These are phyloP conservation scores for Oscheius sp. DNA, from an alignment of 2,888 invertebrate species.

Conservation along the genomic window DNA sequence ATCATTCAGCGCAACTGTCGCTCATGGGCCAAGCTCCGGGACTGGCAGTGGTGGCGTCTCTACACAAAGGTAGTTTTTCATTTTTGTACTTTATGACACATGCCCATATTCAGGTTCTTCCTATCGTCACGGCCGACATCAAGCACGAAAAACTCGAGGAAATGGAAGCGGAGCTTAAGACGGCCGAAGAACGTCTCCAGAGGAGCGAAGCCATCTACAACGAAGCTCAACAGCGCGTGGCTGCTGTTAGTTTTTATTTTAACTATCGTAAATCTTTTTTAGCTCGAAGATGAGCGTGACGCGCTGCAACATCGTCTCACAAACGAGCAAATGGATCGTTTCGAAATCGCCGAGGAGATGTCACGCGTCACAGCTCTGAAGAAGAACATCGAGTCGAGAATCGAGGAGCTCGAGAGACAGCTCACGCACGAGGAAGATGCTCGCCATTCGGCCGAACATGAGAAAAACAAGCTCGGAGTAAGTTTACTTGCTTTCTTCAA, in stretches of 20 bases:
- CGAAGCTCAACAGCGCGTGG: slow-evolving; percentile 38
- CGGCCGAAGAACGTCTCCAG: slow-evolving; percentile 47
- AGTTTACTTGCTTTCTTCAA: slow-evolving; percentile 41
- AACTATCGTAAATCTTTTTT: neutral
- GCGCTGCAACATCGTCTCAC: slow-evolving; percentile 89
- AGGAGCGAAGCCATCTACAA: slow-evolving; percentile 49
- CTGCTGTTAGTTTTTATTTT: slow-evolving; percentile 9
- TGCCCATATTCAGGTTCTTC: slow-evolving; percentile 80
- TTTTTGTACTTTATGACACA: neutral
- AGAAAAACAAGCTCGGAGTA: slow-evolving; percentile 87
- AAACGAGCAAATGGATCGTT: slow-evolving; percentile 77
- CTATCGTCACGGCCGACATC: slow-evolving; percentile 92
- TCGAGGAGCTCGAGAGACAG: slow-evolving; percentile 74
- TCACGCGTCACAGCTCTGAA: slow-evolving; percentile 12
- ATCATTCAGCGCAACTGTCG: slow-evolving; percentile 98
- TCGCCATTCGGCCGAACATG: slow-evolving; percentile 93
- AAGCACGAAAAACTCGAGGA: slow-evolving; percentile 96
- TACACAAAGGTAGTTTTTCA: slow-evolving; percentile 84
- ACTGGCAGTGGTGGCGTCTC: slow-evolving; percentile 99
- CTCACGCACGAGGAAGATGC: slow-evolving; percentile 86
- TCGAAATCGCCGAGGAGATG: slow-evolving; percentile 26
- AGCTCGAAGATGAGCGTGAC: slow-evolving; percentile 89
- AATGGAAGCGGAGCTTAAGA: slow-evolving; percentile 90
- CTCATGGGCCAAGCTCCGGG: slow-evolving; percentile 94
- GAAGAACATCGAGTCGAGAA: slow-evolving; percentile 31